Conservation (phyloP, 1,140 invertebrate genomes). For the Drosophila kepulauana region DNA sequence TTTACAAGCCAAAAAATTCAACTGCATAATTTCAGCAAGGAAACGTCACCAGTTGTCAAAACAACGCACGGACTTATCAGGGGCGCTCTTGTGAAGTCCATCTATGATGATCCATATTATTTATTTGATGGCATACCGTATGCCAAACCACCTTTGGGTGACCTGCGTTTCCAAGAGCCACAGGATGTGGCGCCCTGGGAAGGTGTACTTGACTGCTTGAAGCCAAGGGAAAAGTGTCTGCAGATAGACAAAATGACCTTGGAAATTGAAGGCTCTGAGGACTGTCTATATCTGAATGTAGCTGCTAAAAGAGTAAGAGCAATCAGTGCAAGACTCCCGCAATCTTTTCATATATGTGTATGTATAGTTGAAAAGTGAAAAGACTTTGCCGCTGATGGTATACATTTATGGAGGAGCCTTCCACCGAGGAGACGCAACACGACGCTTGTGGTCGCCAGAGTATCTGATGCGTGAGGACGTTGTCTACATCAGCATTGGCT, state of each 20-base stretch:
- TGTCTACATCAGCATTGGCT: conserved; percentile 85
- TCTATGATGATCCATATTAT: conserved; percentile 68
- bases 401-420: conserved; percentile 90
- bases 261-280: conserved; percentile 81
- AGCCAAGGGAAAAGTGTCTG: conserved; percentile 57
- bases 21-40: conserved; percentile 19
- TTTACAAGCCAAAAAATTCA: neutral
- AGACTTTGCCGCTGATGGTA: conserved; percentile 87
- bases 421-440: conserved; percentile 84
- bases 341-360: neutral
- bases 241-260: conserved; percentile 47
- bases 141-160: conserved; percentile 87
- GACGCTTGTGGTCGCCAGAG: conserved; percentile 84
- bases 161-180: conserved; percentile 87
- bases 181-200: conserved; percentile 52
- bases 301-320: conserved; percentile 79
- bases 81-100: conserved; percentile 43
- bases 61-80: conserved; percentile 63
- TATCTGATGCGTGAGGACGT: conserved; percentile 87
- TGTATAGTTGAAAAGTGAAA: conserved; percentile 49
- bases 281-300: conserved; percentile 85
- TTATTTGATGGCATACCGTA: conserved; percentile 82
- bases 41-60: conserved; percentile 49
- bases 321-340: neutral
- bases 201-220: conserved; percentile 58